A percentile compares a stretch with the other conserved stretches of the same genome.
Evolutionary conservation across 2,888 invertebrate species (phyloP).

Genomic region (Zhengitettix transpicula): DNA sequence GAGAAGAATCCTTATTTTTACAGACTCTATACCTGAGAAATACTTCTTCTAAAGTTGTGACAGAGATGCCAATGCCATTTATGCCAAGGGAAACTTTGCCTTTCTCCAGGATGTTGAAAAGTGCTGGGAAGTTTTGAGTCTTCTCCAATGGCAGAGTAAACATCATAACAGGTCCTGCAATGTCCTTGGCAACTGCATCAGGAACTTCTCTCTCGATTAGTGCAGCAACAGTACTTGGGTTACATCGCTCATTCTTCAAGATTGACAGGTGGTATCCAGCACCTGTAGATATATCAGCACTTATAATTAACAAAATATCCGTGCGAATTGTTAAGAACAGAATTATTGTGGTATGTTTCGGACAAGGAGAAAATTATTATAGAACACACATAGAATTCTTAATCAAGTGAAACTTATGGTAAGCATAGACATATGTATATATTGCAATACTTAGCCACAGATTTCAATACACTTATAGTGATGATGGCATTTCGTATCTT

Average conservation of each 20-base stretch:
- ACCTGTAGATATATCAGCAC: constrained; percentile 26
- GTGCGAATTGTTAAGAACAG: too few species aligned
- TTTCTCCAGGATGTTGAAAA: constrained; percentile 46
- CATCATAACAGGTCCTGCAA: constrained; percentile 28
- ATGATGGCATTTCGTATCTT: too few species aligned
- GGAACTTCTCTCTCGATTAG: constrained; percentile 26
- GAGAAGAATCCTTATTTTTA: too few species aligned
- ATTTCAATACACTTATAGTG: too few species aligned
- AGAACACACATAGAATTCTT: too few species aligned
- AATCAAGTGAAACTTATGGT: too few species aligned
- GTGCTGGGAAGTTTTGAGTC: constrained; percentile 35
- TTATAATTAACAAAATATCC: too few species aligned
- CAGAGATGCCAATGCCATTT: constrained; percentile 61
- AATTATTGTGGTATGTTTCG: too few species aligned
- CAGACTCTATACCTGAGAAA: constrained; percentile 41
- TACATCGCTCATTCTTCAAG: constrained; percentile 27
- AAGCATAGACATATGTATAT: too few species aligned
- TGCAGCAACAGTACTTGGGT: constrained; percentile 18
- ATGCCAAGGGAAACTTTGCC: constrained; percentile 42
- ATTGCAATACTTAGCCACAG: too few species aligned
- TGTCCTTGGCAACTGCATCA: constrained; percentile 24
- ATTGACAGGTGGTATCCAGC: constrained; percentile 54
- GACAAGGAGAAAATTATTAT: too few species aligned
- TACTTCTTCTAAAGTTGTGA: constrained; percentile 86
- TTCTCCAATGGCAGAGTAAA: constrained; percentile 38